Evolutionary conservation across 2,888 invertebrate genomes (phyloP).

Genomic region (Hyppa rectilinea): DNA sequence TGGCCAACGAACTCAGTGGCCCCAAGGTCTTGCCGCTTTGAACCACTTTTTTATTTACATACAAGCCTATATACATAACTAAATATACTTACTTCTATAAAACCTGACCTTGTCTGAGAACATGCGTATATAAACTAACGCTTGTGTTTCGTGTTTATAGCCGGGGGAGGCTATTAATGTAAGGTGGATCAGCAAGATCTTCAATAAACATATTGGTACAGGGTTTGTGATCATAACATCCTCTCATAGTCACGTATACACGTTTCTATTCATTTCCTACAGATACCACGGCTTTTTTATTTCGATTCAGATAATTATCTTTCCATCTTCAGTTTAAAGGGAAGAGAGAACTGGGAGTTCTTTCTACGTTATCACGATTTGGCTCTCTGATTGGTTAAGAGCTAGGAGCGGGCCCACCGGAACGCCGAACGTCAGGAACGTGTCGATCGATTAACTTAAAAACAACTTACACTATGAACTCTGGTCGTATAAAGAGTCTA

Average conservation of each 20-base stretch:
- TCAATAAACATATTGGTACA: not conserved
- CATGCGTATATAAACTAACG: not conserved
- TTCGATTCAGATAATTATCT: not conserved
- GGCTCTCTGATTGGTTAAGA: too few relatives aligned
- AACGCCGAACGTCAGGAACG: too few relatives aligned
- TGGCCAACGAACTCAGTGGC: conserved; percentile 64
- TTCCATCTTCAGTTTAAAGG: not conserved
- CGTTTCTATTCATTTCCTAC: not conserved
- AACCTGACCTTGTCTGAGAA: conserved; percentile 34
- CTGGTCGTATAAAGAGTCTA: not conserved
- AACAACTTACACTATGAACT: too few relatives aligned
- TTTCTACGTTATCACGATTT: too few relatives aligned
- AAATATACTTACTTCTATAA: conserved; percentile 29
- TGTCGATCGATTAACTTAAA: too few relatives aligned
- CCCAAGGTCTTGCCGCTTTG: conserved; percentile 68
- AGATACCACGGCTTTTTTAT: not conserved
- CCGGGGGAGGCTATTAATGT: conserved; percentile 28
- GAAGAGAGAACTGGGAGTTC: not conserved
- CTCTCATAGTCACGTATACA: conserved; percentile 2
- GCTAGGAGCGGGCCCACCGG: too few relatives aligned
- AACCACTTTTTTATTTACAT: conserved; percentile 62
- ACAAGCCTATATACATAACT: conserved; percentile 40
- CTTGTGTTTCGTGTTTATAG: conserved; percentile 19
- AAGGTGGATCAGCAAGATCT: not conserved
- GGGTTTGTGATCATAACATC: not conserved